Evolutionary conservation across 2,888 invertebrate species (phyloP).

Genomic region (Brachycybe producta): DNA sequence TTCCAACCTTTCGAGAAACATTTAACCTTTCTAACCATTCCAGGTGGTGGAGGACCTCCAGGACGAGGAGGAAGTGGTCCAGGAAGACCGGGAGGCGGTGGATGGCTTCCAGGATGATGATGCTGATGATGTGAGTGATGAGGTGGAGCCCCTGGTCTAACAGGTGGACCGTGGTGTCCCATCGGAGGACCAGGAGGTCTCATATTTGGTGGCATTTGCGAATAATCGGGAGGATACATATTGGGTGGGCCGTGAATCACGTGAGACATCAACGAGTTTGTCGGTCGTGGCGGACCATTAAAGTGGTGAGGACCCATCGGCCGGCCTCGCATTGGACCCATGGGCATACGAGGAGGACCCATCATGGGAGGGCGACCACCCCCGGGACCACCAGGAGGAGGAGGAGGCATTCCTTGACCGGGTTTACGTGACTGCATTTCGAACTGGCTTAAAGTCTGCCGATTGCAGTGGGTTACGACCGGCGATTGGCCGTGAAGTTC

Average conservation of each 20-base stretch:
- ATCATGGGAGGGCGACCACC: conserved; percentile 25
- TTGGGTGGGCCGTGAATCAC: too few species aligned
- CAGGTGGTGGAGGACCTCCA: conserved; percentile 45
- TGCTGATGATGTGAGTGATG: too few species aligned
- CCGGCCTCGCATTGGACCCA: conserved; percentile 22
- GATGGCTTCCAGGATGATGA: conserved; percentile 28
- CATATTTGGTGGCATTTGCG: conserved; percentile 37
- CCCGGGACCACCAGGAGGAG: conserved; percentile 23
- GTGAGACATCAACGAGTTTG: too few species aligned
- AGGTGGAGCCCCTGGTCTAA: conserved; percentile 33
- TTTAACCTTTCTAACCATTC: conserved; percentile 41
- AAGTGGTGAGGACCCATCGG: conserved; percentile 26
- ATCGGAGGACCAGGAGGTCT: conserved; percentile 35
- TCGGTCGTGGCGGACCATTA: conserved; percentile 24
- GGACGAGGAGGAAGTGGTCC: conserved; percentile 41
- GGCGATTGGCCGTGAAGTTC: conserved; percentile 92
- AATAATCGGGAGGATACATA: conserved; percentile 40
- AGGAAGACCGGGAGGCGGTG: conserved; percentile 41
- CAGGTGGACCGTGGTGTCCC: conserved; percentile 40
- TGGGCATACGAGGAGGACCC: conserved; percentile 20
- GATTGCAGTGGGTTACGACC: conserved; percentile 87
- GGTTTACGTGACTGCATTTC: conserved; percentile 35
- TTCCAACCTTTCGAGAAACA: too few species aligned
- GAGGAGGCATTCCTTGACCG: conserved; percentile 13
- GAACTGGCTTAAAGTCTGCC: conserved; percentile 59